phyloP scores from a whole-genome alignment of 1,140 invertebrate genomes.

The Rhopalosiphum padi region DNA sequence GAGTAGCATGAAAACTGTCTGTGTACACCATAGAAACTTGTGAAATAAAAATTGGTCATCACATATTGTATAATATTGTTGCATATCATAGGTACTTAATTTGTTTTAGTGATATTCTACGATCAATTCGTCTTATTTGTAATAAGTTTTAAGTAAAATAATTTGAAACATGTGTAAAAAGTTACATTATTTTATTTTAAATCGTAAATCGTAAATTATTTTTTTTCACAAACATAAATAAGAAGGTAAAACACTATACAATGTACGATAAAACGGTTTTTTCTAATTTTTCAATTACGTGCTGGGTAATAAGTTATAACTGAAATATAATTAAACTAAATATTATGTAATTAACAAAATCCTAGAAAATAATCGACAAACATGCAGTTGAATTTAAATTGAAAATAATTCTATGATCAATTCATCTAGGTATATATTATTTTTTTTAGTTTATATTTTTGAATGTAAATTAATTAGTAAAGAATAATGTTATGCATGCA shows the following conservation, averaged over 20 bases:
- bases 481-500: not conserved
- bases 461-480: not conserved
- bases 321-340: not conserved
- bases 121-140: not conserved
- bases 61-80: not conserved
- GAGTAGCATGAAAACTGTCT: not conserved
- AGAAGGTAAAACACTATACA: too few species aligned
- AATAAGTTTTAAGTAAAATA: not conserved
- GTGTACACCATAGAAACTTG: not conserved
- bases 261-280: too few species aligned
- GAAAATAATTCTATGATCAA: not conserved
- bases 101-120: not conserved
- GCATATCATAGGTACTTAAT: not conserved
- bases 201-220: not conserved
- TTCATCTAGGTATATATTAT: not conserved
- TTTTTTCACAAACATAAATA: not conserved
- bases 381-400: not conserved
- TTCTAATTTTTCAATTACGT: not conserved
- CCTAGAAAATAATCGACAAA: not conserved
- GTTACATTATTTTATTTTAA: not conserved
- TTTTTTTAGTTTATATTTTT: not conserved
- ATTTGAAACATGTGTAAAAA: not conserved
- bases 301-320: not conserved
- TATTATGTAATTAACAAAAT: not conserved
- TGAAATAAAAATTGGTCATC: not conserved